Evolutionary conservation across 1,140 invertebrate species (phyloP), one percentile per base, ranked within the genome.

Genomic region (Vanessa tameamea): DNA sequence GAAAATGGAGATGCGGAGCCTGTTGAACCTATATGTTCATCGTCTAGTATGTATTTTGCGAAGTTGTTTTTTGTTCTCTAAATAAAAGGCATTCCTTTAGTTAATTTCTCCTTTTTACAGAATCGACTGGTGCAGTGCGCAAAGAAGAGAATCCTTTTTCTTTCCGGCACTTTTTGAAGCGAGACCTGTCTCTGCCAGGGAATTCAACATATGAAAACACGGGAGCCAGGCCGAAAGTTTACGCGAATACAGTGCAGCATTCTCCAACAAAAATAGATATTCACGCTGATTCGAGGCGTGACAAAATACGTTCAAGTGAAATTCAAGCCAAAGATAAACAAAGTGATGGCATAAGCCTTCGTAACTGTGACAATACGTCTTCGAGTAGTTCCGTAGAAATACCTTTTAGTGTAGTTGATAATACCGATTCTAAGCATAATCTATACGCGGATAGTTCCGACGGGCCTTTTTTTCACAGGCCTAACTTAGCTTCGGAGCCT

Each of bases 101-200:
- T 64, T 74, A 74, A 23, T 61, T 84, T 72, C 61, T 75, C 86
- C 84, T 84, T 84, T 82, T 91, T 87, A 71, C 89, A 93, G 93
- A 93, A 80, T 86, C 86, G 20, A 88, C 87, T 73, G 93, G 93
- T 14, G 82, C 87, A 11, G 85, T 92, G 51, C 94, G 94, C 66
- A 94, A 94, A 79, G 95, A 96, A 80, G 96, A 96, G 64, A 96
- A 96, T 87, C 94, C 95, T 3, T 96, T 97, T 87, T 97, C 96
- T 50, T 97, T 97, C 83, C 96, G 96, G 85, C 96, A 97, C 85
- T 97, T 97, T 85, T 84, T 97, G 78, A 95, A 95, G 78, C 89
- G 94, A 70, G 95, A 94, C 71, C 78, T 93, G 26, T 93, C 92
- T 55, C 78, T 93, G 73, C 92, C 92, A 69, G 90, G 92, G 48